Evolutionary conservation across 2,888 invertebrate genomes (phyloP).

Genomic region (Cryptocephalus moraei): DNA sequence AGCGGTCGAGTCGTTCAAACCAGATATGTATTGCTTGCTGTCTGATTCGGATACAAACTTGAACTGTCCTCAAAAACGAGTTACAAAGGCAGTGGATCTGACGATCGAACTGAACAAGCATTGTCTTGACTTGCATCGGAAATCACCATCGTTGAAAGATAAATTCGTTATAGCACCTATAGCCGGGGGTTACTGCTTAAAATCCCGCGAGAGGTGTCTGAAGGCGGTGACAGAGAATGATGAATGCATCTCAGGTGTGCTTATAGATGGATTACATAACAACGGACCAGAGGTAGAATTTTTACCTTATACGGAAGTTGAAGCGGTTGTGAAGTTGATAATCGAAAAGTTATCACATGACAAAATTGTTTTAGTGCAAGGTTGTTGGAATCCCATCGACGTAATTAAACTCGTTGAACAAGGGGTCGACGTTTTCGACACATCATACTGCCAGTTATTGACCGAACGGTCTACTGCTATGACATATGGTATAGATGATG

Average conservation of each 20-base stretch:
- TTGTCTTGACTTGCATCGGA: conserved; percentile 55
- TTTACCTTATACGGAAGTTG: conserved; percentile 43
- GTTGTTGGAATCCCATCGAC: conserved; percentile 67
- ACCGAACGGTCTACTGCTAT: conserved; percentile 63
- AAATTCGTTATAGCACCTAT: conserved; percentile 54
- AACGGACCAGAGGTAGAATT: conserved; percentile 54
- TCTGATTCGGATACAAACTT: conserved; percentile 67
- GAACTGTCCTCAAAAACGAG: conserved; percentile 57
- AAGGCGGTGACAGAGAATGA: conserved; percentile 46
- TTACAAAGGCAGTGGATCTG: conserved; percentile 59
- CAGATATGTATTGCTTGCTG: conserved; percentile 72
- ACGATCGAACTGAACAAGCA: conserved; percentile 56
- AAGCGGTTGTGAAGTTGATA: conserved; percentile 51
- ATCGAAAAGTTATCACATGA: conserved; percentile 50
- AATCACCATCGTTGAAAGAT: conserved; percentile 44
- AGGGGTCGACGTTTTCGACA: conserved; percentile 85
- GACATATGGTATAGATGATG: conserved; percentile 34
- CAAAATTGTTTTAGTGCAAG: conserved; percentile 63
- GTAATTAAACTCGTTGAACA: conserved; percentile 60
- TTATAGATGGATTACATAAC: conserved; percentile 73
- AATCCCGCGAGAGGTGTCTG: conserved; percentile 54
- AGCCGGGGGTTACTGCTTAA: conserved; percentile 55
- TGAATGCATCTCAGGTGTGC: conserved; percentile 56
- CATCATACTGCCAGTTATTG: conserved; percentile 65
- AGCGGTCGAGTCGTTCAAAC: conserved; percentile 63